Evolutionary conservation across 92 coral and sea anemone species (phyloP).

Genomic region (Actinernus sp.): DNA sequence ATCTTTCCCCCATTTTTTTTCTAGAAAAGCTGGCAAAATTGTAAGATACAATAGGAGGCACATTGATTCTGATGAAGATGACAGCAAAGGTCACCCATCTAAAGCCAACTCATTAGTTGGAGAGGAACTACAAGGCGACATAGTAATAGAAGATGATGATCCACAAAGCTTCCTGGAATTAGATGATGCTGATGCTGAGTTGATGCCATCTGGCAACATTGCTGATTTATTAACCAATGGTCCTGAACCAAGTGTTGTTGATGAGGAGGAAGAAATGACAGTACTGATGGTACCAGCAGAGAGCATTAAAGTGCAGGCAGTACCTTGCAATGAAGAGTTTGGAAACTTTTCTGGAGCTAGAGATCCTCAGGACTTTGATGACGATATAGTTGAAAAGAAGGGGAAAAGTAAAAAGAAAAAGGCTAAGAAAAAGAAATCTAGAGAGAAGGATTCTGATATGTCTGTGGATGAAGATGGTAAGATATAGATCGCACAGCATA

Average conservation of each 20-base stretch:
- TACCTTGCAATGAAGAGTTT: constrained; percentile 20
- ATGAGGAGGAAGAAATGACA: constrained; percentile 19
- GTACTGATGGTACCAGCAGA: constrained; percentile 31
- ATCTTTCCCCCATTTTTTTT: too few relatives aligned
- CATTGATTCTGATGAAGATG: not conserved
- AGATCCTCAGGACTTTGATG: not conserved
- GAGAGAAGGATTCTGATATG: constrained; percentile 42
- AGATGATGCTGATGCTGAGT: not conserved
- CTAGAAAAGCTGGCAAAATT: constrained; percentile 22
- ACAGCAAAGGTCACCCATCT: not conserved
- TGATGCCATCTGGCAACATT: not conserved
- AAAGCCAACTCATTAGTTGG: too few relatives aligned
- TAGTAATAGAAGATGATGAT: too few relatives aligned
- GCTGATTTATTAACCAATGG: not conserved
- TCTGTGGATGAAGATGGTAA: constrained; percentile 59
- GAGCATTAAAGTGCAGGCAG: constrained; percentile 34
- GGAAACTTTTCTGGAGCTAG: constrained; percentile 3
- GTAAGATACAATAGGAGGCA: not conserved
- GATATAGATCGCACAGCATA: not conserved
- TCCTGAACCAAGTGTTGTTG: constrained; percentile 6
- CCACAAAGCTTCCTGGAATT: not conserved
- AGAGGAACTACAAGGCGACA: too few relatives aligned
- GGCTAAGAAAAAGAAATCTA: constrained; percentile 31
- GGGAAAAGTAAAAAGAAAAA: constrained; percentile 6
- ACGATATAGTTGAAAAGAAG: not conserved